Evolutionary conservation across 2,113 vertebrate species (phyloP), one percentile per base, ranked within the genome.

Genomic region (Oncorhynchus nerka): DNA sequence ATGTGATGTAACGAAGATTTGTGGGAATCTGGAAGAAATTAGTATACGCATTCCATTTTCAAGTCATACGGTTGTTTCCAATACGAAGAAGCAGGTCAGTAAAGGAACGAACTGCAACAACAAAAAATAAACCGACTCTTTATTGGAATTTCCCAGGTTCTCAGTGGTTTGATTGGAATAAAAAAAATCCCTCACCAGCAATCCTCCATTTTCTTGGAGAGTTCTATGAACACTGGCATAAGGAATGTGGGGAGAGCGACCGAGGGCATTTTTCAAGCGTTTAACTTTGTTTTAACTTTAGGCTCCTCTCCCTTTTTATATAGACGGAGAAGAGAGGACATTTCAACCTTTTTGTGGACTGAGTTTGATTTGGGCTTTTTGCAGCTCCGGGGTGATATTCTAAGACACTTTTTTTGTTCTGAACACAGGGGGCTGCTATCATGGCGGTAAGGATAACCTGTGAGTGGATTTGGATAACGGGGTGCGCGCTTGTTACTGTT

Each of bases 391-490:
- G 9, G 34, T 70, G 15, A 12, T 9, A 73, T 19, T 39, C 28
- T 45, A 34, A 24, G 61, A 26, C 39, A 32, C 8, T 30, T 81
- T 66, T 32, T 11, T 48, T 68, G 9, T 26, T 49, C 32, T 19
- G 39, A 30, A 28, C 26, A 57, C 26, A 65, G 16, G 32, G 32
- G 70, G 39, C 12, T 64, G 66, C 71, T 26, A 69, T 77, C 59
- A 91, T 90, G 89, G 82, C 79, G 32, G 73, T 79, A 34, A 59
- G 68, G 49, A 73, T 74, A 79, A 74, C 34, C 70, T 74, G 77
- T 70, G 7, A 72, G 19, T 80, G 67, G 59, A 51, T 65, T 74
- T 75, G 75, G 76, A 26, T 74, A n/a, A 75, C 79, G 69, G 32
- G 72, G 28, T 79, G 80, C 26, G 1, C 22, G 32, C 28, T 92